Conservation (phyloP, 1,140 invertebrate species). For the Bombus picipes region DNA sequence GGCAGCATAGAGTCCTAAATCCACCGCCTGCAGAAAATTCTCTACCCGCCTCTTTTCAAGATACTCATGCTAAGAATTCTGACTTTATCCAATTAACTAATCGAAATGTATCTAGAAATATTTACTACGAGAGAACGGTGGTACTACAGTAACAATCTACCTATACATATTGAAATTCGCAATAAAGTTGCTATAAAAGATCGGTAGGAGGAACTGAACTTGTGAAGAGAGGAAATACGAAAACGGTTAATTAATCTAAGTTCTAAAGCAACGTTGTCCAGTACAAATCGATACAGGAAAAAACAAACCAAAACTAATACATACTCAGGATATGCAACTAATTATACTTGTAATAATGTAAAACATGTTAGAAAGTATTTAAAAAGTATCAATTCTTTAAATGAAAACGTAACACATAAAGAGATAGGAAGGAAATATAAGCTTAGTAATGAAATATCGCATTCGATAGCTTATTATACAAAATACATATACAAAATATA, state of each 20-base stretch:
- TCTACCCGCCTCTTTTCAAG: constrained; percentile 42
- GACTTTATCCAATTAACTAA: neutral
- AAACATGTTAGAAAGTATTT: neutral
- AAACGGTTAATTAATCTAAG: constrained; percentile 16
- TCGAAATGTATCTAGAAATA: neutral
- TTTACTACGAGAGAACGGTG: constrained; percentile 32
- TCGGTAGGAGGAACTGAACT: constrained; percentile 1
- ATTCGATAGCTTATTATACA: neutral
- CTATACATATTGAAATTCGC: neutral
- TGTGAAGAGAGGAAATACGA: neutral
- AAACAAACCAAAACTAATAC: neutral
- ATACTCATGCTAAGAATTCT: constrained; percentile 32
- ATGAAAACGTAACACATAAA: neutral
- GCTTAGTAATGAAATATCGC: neutral
- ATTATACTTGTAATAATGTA: neutral
- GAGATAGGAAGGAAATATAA: no score
- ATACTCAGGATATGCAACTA: neutral
- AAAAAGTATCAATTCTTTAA: neutral
- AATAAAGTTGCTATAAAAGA: neutral
- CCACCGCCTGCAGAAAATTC: constrained; percentile 33
- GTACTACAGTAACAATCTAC: constrained; percentile 13
- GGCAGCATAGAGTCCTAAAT: constrained; percentile 65
- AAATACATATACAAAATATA: neutral
- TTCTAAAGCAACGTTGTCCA: neutral
- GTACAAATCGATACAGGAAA: neutral